phyloP scores from a whole-genome alignment of 2,888 invertebrate species.

The Julus scanicus region DNA sequence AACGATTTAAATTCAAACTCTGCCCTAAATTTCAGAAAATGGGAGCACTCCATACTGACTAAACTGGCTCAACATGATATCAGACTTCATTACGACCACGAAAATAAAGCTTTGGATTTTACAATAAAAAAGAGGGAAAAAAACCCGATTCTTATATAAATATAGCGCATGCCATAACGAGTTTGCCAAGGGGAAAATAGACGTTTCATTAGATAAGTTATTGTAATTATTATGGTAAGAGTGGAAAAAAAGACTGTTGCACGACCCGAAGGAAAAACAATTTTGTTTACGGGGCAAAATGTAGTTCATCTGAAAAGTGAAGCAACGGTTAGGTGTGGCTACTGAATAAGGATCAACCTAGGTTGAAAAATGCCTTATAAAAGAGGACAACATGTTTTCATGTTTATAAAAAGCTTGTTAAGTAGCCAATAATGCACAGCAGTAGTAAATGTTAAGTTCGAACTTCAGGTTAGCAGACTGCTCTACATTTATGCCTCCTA shows the following conservation, averaged over 20 bases:
- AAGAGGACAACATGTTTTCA: not conserved
- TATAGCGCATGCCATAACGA: conserved; percentile 18
- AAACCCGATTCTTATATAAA: conserved; percentile 17
- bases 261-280: not conserved
- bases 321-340: not conserved
- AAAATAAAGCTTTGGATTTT: not conserved
- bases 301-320: not conserved
- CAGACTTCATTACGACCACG: conserved; percentile 32
- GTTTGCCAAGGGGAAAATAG: not conserved
- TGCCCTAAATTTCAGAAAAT: conserved; percentile 9
- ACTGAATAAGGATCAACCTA: conserved; percentile 6
- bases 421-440: not conserved
- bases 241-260: not conserved
- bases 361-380: not conserved
- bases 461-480: not conserved
- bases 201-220: conserved; percentile 38
- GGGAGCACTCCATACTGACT: conserved; percentile 34
- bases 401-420: not conserved
- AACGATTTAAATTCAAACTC: conserved; percentile 23
- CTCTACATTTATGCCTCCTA: not conserved
- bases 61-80: conserved; percentile 39
- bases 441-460: not conserved
- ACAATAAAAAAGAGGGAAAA: not conserved
- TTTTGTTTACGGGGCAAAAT: not conserved
- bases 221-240: conserved; percentile 2